Evolutionary conservation across 53 echinoderm and acorn worm species (phyloP), one percentile per base, ranked within the genome.

Genomic region (Antedon mediterranea): DNA sequence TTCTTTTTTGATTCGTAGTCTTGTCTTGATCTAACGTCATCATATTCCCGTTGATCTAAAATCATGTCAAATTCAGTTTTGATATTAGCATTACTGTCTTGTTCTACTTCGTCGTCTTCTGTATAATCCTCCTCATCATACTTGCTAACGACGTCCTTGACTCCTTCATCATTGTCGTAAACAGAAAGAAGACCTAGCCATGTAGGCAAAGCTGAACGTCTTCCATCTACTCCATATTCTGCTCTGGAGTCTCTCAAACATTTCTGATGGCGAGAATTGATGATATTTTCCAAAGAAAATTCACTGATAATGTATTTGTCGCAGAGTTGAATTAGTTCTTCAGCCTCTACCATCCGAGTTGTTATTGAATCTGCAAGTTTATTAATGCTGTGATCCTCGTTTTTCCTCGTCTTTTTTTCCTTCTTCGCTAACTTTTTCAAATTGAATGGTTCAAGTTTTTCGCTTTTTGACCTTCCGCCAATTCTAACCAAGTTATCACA

Each of bases 401-500:
- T 6, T 37, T 6, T 6, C 11, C 11, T 11, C 11, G 37, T 37
- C 37, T 11, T 37, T 4, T 11, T 6, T 4, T 4, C 85, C 14
- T 37, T 71, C 74, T 28, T 87, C 37, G 37, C 37, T 37, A 37
- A 37, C 11, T 11, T 4, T 28, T 75, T 80, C 15, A 75, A 43
- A 34, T 86, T 86, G n/a, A 70, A 87, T 27, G 3, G 18, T 34
- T 28, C 76, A 0, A 87, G 77, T 34, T 28, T 41, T 28, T 87
- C 43, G 80, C 87, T 87, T 23, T 80, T 83, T 43, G 83, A 80
- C 31, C 87, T 57, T 15, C 87, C 72, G 30, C 88, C 84, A 30
- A 91, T 82, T 43, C 97, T 32, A 9, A 97, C 97, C 20, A 97
- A 74, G 28, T 84, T 84, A 27, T 79, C 72, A 30, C 85, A 79